A percentile compares a stretch with the other conserved stretches of the same genome.
Evolutionary conservation across 2,888 invertebrate genomes (phyloP).

Genomic region (Cheilosia pagana): DNA sequence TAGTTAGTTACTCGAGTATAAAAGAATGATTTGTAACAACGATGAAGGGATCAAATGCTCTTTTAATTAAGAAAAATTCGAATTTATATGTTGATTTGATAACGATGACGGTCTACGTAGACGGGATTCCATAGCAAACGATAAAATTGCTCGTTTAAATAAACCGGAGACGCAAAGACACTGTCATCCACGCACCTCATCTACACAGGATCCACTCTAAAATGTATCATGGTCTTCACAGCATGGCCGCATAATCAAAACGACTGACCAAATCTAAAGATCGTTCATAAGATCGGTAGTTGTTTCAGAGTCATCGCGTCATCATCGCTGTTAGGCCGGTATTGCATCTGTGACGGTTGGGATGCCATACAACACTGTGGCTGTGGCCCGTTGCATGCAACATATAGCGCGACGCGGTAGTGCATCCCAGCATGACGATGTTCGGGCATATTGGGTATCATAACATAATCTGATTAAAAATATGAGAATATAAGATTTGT

Average conservation of each 20-base stretch:
- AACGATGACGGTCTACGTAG: slow-evolving; percentile 39
- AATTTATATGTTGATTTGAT: slow-evolving; percentile 66
- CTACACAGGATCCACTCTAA: slow-evolving; percentile 48
- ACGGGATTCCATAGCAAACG: slow-evolving; percentile 15
- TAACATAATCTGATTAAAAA: slow-evolving; percentile 75
- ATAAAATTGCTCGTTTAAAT: slow-evolving; percentile 39
- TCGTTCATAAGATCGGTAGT: slow-evolving; percentile 61
- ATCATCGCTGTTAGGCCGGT: slow-evolving; percentile 47
- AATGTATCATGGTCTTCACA: slow-evolving; percentile 67
- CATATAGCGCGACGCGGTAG: slow-evolving; percentile 50
- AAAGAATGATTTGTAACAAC: slow-evolving; percentile 61
- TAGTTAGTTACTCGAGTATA: slow-evolving; percentile 53
- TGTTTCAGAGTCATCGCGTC: slow-evolving; percentile 63
- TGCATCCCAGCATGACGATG: slow-evolving; percentile 68
- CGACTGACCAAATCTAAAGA: slow-evolving; percentile 45
- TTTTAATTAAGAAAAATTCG: slow-evolving; percentile 67
- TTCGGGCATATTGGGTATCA: slow-evolving; percentile 72
- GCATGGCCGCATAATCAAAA: slow-evolving; percentile 55
- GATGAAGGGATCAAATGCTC: slow-evolving; percentile 64
- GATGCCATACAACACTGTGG: slow-evolving; percentile 1
- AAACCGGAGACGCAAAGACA: slow-evolving; percentile 10
- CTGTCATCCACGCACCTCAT: slow-evolving; percentile 44
- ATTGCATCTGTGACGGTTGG: slow-evolving; percentile 24
- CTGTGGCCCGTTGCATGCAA: slow-evolving; percentile 27
- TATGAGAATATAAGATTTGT: slow-evolving; percentile 76